Evolutionary conservation across 2,888 invertebrate species (phyloP).

Genomic region (Megalurothrips usitatus): DNA sequence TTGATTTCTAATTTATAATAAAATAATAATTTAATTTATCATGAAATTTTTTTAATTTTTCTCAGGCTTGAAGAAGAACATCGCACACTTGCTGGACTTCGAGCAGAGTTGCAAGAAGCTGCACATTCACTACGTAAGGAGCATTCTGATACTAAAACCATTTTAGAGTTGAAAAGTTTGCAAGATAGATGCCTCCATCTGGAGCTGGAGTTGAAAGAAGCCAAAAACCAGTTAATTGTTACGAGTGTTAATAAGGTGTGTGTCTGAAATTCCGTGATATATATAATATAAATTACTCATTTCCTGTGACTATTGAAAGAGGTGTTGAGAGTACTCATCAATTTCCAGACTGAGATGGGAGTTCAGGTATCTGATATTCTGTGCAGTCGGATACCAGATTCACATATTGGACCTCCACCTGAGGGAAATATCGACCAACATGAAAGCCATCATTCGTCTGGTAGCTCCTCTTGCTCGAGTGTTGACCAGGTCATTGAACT

Average conservation of each 20-base stretch:
- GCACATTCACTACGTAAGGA: not conserved
- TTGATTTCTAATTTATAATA: not conserved
- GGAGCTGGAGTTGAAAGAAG: not conserved
- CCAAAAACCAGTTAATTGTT: not conserved
- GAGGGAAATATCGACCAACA: not conserved
- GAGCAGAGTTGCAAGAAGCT: not conserved
- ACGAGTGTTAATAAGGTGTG: not conserved
- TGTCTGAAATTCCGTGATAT: no score
- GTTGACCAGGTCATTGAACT: not conserved
- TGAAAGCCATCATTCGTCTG: not conserved
- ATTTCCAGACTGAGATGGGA: not conserved
- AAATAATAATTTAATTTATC: no score
- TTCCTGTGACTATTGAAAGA: no score
- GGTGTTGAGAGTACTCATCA: no score
- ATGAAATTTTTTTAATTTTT: not conserved
- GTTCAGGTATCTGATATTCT: not conserved
- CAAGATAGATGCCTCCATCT: not conserved
- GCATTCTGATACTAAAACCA: slow-evolving; percentile 5
- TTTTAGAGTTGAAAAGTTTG: not conserved
- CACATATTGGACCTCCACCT: not conserved
- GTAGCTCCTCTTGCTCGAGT: not conserved
- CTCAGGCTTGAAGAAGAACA: not conserved
- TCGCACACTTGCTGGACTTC: not conserved
- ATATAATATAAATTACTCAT: no score
- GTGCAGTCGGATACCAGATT: not conserved